Percentiles rank a stretch among this genome's conserved stretches.
These are phyloP conservation scores for Psittacula cyanocephala DNA, from an alignment of 2,113 vertebrate species.

Conservation along the genomic window DNA sequence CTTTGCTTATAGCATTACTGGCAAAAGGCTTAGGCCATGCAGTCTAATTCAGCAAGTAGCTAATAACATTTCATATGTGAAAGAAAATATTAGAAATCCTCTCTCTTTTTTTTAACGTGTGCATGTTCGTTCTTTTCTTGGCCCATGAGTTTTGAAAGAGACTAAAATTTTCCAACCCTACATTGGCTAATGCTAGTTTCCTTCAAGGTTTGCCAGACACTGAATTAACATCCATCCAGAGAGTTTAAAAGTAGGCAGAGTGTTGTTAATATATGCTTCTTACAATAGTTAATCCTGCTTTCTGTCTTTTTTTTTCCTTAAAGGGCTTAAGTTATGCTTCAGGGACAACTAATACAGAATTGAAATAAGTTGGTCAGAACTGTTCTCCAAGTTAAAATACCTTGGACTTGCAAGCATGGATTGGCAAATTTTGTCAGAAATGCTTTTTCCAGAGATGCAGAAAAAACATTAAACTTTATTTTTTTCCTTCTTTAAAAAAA, in stretches of 20 bases:
- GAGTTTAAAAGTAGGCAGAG: background rate
- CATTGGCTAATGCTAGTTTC: constrained; percentile 6
- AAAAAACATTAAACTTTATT: background rate
- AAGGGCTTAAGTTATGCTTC: background rate
- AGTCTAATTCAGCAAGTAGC: background rate
- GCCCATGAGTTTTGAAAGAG: background rate
- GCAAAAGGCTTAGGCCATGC: background rate
- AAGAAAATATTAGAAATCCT: background rate
- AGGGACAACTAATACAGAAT: constrained; percentile 11
- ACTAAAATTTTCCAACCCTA: constrained; percentile 27
- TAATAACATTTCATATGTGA: background rate
- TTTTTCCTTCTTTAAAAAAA: background rate
- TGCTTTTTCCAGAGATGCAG: constrained; percentile 16
- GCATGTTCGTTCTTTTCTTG: constrained; percentile 4
- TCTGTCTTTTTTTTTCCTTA: background rate
- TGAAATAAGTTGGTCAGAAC: constrained; percentile 20
- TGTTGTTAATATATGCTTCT: constrained; percentile 19
- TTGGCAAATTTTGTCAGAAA: constrained; percentile 33
- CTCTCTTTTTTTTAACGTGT: background rate
- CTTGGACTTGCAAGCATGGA: constrained; percentile 27
- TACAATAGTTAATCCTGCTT: constrained; percentile 4
- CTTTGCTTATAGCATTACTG: background rate
- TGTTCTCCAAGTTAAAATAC: constrained; percentile 20
- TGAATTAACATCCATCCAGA: constrained; percentile 14
- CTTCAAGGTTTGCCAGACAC: background rate